These are phyloP conservation scores for Chiloscyllium punctatum DNA, from an alignment of 2,797 vertebrate species.

Conservation along the genomic window DNA sequence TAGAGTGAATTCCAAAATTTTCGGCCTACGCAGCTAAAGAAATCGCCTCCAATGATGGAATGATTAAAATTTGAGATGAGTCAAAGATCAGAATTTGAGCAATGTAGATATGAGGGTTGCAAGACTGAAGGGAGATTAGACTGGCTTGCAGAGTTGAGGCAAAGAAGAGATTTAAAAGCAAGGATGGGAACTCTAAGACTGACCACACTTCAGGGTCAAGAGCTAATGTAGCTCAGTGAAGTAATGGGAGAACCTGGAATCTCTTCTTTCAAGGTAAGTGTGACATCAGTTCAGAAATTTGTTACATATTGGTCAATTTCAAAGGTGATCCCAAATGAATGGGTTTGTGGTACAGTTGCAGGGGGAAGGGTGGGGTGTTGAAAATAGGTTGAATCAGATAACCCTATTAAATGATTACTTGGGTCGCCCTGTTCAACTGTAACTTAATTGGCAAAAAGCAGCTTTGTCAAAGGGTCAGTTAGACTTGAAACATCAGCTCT, in stretches of 20 bases:
- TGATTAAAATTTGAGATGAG: background rate
- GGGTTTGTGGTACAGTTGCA: too few species aligned
- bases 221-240: background rate
- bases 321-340: background rate
- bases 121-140: background rate
- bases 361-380: background rate
- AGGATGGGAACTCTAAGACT: background rate
- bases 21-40: background rate
- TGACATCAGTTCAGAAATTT: background rate
- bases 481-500: too few species aligned
- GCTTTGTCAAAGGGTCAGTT: too few species aligned
- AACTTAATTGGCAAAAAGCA: background rate
- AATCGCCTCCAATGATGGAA: background rate
- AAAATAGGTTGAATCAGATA: background rate
- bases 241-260: background rate
- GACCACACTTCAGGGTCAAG: background rate
- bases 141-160: background rate
- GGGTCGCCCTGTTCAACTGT: background rate
- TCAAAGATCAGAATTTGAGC: background rate
- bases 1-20: background rate
- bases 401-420: background rate
- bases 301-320: background rate
- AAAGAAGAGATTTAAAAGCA: background rate
- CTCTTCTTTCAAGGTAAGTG: background rate
- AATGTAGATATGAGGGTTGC: background rate